Evolutionary conservation across 2,113 vertebrate species (phyloP).

Genomic region (Atlantisia rogersi): DNA sequence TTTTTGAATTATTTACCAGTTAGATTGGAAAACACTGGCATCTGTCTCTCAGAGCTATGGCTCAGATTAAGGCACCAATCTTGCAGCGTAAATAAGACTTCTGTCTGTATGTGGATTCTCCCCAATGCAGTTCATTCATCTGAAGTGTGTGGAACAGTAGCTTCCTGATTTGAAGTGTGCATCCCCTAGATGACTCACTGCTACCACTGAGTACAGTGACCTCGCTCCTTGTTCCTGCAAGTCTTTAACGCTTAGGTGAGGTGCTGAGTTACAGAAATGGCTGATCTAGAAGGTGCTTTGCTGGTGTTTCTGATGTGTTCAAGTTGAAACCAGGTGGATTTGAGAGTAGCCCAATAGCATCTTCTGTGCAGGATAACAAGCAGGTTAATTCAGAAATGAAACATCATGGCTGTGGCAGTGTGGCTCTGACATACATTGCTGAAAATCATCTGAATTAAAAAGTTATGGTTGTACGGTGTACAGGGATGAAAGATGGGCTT

Average conservation of each 20-base stretch:
- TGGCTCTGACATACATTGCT: background rate
- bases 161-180: background rate
- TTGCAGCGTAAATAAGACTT: accelerated
- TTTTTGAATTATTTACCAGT: background rate
- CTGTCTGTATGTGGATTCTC: background rate
- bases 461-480: background rate
- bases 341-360: background rate
- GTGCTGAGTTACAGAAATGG: background rate
- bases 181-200: background rate
- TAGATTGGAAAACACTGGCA: background rate
- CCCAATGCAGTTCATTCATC: background rate
- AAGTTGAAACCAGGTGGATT: background rate
- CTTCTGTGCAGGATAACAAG: background rate
- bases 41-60: background rate
- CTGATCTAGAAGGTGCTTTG: background rate
- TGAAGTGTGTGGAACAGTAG: background rate
- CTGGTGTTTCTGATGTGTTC: background rate
- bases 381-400: background rate
- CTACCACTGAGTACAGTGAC: background rate
- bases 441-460: background rate
- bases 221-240: background rate
- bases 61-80: background rate
- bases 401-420: accelerated
- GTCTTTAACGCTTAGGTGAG: background rate
- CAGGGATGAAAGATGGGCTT: background rate